Conservation (phyloP, 2,113 vertebrate genomes). For the Mionectes macconnelli region DNA sequence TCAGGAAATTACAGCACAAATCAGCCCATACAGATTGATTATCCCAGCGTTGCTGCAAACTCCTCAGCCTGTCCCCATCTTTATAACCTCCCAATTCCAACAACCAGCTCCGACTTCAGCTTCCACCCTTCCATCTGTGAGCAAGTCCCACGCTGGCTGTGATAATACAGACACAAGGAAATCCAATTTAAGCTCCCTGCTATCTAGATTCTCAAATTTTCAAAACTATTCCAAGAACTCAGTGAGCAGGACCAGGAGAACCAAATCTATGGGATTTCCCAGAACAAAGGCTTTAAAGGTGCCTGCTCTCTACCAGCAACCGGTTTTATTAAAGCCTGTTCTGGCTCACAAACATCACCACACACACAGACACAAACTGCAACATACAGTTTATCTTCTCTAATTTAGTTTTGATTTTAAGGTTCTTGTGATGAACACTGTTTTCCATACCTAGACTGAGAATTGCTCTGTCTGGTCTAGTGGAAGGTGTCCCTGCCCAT, state of each 20-base stretch:
- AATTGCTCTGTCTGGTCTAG: background rate
- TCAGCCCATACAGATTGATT: background rate
- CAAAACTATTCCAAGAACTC: background rate
- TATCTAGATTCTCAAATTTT: background rate
- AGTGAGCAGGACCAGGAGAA: background rate
- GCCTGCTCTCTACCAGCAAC: background rate
- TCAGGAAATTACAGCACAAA: background rate
- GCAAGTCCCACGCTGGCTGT: background rate
- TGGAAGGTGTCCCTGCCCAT: background rate
- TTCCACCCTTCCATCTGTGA: rapidly evolving
- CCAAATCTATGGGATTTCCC: rapidly evolving
- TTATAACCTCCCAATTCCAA: background rate
- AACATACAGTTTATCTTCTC: too few relatives aligned
- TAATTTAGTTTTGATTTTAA: background rate
- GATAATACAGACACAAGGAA: background rate
- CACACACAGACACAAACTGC: rapidly evolving
- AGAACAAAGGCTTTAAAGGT: background rate
- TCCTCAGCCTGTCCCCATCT: background rate
- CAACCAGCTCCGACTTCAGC: rapidly evolving
- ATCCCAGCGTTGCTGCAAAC: background rate
- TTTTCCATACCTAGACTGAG: background rate
- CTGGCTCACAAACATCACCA: background rate
- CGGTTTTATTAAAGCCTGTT: background rate
- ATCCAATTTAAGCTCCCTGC: background rate
- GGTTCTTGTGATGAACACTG: background rate